These are phyloP conservation scores for Scaeva pyrastri DNA, from an alignment of 2,888 invertebrate species.

Conservation along the genomic window DNA sequence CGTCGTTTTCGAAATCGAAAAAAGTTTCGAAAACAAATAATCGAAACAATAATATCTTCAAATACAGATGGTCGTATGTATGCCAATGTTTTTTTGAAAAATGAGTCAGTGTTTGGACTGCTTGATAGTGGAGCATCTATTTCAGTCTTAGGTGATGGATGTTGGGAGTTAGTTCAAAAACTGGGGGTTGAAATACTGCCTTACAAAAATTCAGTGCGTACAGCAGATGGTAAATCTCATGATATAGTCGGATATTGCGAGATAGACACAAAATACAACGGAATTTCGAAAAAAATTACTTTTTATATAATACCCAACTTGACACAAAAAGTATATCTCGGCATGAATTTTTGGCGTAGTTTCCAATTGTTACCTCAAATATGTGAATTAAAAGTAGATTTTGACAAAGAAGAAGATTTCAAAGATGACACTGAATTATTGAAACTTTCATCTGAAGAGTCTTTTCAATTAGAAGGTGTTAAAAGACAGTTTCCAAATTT, in stretches of 20 bases:
- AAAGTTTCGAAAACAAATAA: constrained; percentile 4
- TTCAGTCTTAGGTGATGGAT: background rate
- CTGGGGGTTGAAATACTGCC: background rate
- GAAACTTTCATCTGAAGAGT: background rate
- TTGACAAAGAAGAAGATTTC: background rate
- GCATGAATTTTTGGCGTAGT: constrained; percentile 6
- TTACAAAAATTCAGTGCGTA: constrained; percentile 1
- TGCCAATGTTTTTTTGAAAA: background rate
- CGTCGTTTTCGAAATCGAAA: background rate
- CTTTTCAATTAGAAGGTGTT: background rate
- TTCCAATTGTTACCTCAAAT: constrained; percentile 1
- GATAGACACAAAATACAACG: background rate
- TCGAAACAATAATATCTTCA: background rate
- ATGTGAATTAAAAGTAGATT: background rate
- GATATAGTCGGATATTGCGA: background rate
- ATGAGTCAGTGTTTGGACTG: constrained; percentile 3
- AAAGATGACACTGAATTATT: background rate
- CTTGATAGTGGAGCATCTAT: background rate
- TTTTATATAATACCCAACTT: background rate
- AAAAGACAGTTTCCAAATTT: background rate
- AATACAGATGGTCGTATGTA: background rate
- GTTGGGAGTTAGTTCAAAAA: constrained; percentile 1
- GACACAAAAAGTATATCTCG: background rate
- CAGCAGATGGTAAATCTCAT: background rate
- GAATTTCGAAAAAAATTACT: background rate